phyloP scores from a whole-genome alignment of 2,113 vertebrate genomes.

The Oncorhynchus gorbuscha region DNA sequence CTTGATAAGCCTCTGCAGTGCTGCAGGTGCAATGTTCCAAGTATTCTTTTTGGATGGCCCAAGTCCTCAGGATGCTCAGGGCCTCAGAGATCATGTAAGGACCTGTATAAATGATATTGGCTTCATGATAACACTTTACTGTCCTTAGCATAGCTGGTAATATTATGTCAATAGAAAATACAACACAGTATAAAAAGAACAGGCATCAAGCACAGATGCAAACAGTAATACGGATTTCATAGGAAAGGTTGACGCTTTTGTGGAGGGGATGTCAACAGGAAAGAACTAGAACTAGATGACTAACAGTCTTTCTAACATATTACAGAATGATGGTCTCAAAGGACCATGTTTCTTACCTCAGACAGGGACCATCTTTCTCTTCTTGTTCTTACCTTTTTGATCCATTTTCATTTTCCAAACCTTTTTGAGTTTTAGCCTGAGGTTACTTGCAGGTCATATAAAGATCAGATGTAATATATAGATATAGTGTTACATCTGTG shows the following conservation, averaged over 20 bases:
- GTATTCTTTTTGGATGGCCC: not conserved
- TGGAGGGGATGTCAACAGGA: no score
- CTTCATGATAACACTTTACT: not conserved
- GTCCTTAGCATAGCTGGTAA: not conserved
- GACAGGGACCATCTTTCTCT: not conserved
- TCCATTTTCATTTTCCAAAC: not conserved
- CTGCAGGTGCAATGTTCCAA: not conserved
- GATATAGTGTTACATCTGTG: conserved; percentile 12
- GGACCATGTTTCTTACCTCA: no score
- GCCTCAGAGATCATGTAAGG: not conserved
- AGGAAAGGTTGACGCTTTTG: no score
- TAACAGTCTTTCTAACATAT: no score
- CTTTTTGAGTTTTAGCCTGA: not conserved
- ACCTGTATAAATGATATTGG: not conserved
- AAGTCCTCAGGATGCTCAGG: not conserved
- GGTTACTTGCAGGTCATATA: not conserved
- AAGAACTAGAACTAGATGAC: no score
- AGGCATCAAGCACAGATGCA: no score
- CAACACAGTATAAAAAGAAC: not conserved
- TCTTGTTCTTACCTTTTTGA: not conserved
- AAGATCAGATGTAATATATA: not conserved
- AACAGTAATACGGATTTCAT: no score
- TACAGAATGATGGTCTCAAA: no score
- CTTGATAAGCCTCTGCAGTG: not conserved
- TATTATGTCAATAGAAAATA: not conserved